Evolutionary conservation across 2,888 invertebrate genomes (phyloP), one percentile per base, ranked within the genome.

Genomic region (Brachylomia viminalis): DNA sequence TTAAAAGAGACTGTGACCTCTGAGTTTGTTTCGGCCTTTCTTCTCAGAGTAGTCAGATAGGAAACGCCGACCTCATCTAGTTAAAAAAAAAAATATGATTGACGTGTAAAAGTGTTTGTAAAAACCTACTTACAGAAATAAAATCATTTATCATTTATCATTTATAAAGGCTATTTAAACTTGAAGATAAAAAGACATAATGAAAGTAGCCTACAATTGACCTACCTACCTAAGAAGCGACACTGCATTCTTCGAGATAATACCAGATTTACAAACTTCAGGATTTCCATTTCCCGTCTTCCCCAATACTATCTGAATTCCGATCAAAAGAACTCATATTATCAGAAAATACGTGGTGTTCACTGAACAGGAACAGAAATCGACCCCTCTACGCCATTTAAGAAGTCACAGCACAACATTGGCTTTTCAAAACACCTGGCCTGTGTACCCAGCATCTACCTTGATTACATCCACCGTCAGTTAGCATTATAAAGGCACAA

Each of bases 401-500:
- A 68, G 69, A 64, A 81, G 66, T 81, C 76, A 61, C 84, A 67
- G 72, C 65, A 79, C 65, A 62, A 71, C 78, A 61, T 54, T 84
- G 85, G 75, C 84, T 81, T 78, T 73, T 66, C 47, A 59, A 72
- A 79, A 76, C 81, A 84, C 65, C 85, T 84, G 80, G 64, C 47
- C 27, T 70, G 70, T 64, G 61, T 80, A 72, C 45, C 72, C 49
- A 47, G 70, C 66, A 23, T 68, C 58, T 70, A 72, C 72, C 65
- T 77, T 85, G 83, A 79, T 82, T 79, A 79, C 77, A 66, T 79
- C 66, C 79, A 77, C 74, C 75, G 79, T 83, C 77, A 85, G 85
- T 85, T 86, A 85, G 86, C 83, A 84, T 86, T 84, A 87, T 84
- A 89, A 83, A 87, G 85, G 82, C 80, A 75, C 76, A 73, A 80